phyloP scores from a whole-genome alignment of 2,113 vertebrate species.

The Uria lomvia region DNA sequence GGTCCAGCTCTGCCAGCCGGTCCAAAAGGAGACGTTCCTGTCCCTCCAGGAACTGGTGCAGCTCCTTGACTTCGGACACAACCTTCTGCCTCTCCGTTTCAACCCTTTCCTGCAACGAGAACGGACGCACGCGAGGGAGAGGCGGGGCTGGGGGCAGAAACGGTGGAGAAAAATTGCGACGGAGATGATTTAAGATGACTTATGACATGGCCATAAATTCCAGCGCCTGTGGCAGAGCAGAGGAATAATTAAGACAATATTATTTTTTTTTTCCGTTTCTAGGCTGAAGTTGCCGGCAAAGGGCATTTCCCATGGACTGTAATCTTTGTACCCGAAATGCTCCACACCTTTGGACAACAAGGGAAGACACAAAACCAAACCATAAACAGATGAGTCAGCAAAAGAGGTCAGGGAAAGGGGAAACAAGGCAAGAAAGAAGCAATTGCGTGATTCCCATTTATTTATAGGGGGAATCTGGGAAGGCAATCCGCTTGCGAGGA shows the following conservation, averaged over 20 bases:
- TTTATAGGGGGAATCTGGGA: neutral
- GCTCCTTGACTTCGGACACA: neutral
- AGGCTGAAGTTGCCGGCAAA: neutral
- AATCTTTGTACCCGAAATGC: neutral
- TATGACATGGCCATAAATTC: neutral
- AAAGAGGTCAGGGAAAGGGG: neutral
- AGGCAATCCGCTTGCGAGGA: rapidly evolving
- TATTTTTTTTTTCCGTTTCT: neutral
- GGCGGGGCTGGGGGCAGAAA: rapidly evolving
- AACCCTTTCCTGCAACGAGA: neutral
- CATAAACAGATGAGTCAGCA: rapidly evolving
- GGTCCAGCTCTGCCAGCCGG: neutral
- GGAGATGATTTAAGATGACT: neutral
- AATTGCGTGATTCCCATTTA: rapidly evolving
- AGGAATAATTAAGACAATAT: too few species aligned
- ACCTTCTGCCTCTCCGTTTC: constrained; percentile 33
- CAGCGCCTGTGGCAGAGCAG: neutral
- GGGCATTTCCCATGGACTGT: neutral
- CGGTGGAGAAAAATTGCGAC: rapidly evolving
- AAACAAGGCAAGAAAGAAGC: neutral
- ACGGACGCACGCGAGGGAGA: rapidly evolving
- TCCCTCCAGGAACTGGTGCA: constrained; percentile 32
- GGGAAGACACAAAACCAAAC: neutral
- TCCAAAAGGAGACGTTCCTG: constrained; percentile 39
- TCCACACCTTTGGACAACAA: neutral